Base-by-base conservation (phyloP, 2,888 invertebrate species). In the Chymomyza caudatula region DNA sequence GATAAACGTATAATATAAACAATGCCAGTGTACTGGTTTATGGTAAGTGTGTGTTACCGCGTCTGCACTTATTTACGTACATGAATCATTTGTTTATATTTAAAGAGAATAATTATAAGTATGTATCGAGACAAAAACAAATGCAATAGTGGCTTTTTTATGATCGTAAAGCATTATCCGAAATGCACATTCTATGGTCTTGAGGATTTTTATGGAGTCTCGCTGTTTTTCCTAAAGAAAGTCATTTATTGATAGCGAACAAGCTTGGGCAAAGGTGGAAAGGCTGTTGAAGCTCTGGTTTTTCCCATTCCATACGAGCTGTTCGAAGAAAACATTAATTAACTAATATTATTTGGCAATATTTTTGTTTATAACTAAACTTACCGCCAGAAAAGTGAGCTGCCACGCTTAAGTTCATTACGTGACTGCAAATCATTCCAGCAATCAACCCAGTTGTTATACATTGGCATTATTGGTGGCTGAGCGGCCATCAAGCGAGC, bases 361-460 rank as follows among this genome's bases (percentile, higher is more conserved):
- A 4, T 20, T 8, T n/a, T 47, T 47, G 17, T 47, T 17, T 3
- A 17, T 15, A 5, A 13, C 13, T 44, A 23, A 3, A 60, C 69
- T 67, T 77, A 91, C 89, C 90, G 86, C 87, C 88, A 90, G 73
- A 91, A 90, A 3, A 97, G 90, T 69, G 96, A 96, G 74, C 95
- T 95, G 20, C 97, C 98, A 58, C 97, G 93, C 89, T 96, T 97
- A 65, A 97, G 92, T 86, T 97, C 95, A 76, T 94, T 94, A 72
- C 93, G 93, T 58, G 92, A 90, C 15, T 94, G 92, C 59, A 98
- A 91, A 84, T 97, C 96, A 66, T 92, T 92, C 94, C 95, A 97
- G 90, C 98, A 98, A 65, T 94, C 93, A 6, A 93, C 89, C 98
- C 98, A 98, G 58, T 92, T 92, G 1, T 91, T 91, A 88, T 97